Evolutionary conservation across 64 coral and sea anemone species (phyloP).

Genomic region (Cladopsammia gracilis): DNA sequence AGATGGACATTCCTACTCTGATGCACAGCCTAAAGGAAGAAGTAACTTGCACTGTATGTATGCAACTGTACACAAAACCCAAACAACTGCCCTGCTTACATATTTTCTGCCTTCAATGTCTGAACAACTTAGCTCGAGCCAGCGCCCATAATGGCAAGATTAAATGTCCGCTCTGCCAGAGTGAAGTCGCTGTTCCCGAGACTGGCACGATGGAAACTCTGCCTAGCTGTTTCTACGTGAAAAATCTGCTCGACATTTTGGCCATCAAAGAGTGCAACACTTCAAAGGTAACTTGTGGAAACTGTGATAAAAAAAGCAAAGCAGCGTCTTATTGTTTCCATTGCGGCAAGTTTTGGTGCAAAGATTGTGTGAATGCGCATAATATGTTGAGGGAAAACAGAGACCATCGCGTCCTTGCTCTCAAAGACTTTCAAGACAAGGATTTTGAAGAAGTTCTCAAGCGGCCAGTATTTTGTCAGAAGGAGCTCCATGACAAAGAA

Average conservation of each 20-base stretch:
- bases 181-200: conserved; percentile 29
- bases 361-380: conserved; percentile 59
- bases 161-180: conserved; percentile 61
- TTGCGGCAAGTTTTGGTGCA: conserved; percentile 68
- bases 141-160: conserved; percentile 6
- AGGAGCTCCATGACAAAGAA: conserved; percentile 46
- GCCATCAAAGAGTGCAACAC: conserved; percentile 50
- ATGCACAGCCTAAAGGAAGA: conserved; percentile 41
- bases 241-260: conserved; percentile 66
- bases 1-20: conserved; percentile 17
- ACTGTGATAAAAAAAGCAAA: conserved; percentile 25
- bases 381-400: conserved; percentile 51
- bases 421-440: conserved; percentile 65
- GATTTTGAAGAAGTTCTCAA: conserved; percentile 73
- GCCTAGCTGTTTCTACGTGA: conserved; percentile 60
- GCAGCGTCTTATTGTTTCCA: conserved; percentile 48
- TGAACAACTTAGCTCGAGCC: conserved; percentile 51
- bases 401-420: conserved; percentile 50
- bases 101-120: conserved; percentile 79
- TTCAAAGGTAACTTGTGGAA: conserved; percentile 66
- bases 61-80: conserved; percentile 76
- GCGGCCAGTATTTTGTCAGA: conserved; percentile 56
- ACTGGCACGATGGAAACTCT: conserved; percentile 45
- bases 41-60: conserved; percentile 79
- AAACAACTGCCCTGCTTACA: conserved; percentile 85